Percentiles rank a stretch among this genome's conserved stretches.
These are phyloP conservation scores for Limosa lapponica DNA, from an alignment of 2,797 vertebrate genomes.

Conservation along the genomic window DNA sequence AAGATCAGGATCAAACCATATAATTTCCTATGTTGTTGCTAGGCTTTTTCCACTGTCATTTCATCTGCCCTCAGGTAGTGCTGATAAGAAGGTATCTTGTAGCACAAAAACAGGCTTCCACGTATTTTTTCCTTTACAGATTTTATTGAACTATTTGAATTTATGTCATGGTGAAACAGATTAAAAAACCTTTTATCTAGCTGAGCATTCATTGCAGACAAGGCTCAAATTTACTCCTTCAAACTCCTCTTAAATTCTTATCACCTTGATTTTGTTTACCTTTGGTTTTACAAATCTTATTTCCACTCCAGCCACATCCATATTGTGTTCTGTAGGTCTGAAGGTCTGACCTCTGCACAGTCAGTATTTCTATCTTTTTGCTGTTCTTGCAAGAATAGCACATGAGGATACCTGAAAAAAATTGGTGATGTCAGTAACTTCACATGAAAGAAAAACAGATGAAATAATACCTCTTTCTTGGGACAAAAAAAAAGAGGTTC, in stretches of 20 bases:
- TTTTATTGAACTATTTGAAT: conserved; percentile 28
- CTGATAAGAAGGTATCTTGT: not conserved
- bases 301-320: conserved; percentile 6
- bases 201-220: conserved; percentile 14
- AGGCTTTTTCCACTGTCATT: not conserved
- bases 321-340: not conserved
- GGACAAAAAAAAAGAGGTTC: not conserved
- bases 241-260: conserved; percentile 51
- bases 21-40: not conserved
- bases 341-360: conserved; percentile 19
- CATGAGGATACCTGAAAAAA: not conserved
- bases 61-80: not conserved
- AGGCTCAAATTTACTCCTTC: conserved; percentile 35
- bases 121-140: not conserved
- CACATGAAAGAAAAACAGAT: not conserved
- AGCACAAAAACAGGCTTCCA: not conserved
- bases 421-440: not conserved
- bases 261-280: conserved; percentile 3
- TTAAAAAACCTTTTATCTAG: not conserved
- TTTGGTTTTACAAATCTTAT: not conserved
- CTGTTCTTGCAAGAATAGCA: conserved; percentile 9
- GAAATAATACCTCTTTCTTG: not conserved
- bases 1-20: not conserved
- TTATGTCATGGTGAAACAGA: conserved; percentile 32
- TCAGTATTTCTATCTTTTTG: not conserved